phyloP scores from a whole-genome alignment of 2,113 vertebrate genomes.

The Lathamus discolor region DNA sequence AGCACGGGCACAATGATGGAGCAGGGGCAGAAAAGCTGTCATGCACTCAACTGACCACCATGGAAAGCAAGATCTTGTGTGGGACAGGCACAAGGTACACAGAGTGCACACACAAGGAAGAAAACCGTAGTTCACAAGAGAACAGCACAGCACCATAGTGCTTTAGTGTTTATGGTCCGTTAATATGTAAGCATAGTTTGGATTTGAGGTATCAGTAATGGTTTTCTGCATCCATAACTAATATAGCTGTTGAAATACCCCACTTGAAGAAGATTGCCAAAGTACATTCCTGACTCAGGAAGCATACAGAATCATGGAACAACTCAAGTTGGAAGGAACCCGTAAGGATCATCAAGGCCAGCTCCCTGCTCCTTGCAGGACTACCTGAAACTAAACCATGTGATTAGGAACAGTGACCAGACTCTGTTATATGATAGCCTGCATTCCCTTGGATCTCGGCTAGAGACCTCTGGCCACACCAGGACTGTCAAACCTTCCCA shows the following conservation, averaged over 20 bases:
- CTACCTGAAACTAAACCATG: not conserved
- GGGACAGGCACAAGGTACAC: not conserved
- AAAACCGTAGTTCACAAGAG: not conserved
- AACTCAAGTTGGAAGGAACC: not conserved
- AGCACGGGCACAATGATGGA: not conserved
- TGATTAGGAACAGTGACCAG: rapidly evolving
- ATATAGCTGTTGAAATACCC: not conserved
- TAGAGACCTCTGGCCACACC: not conserved
- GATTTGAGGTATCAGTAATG: not conserved
- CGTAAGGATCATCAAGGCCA: not conserved
- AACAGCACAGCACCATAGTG: not conserved
- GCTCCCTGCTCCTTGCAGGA: not conserved
- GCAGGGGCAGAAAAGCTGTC: not conserved
- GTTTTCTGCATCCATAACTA: not conserved
- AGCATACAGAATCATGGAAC: not conserved
- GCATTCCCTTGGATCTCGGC: not conserved
- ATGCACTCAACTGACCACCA: not conserved
- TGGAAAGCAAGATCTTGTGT: rapidly evolving
- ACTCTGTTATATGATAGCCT: not conserved
- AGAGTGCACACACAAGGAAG: not conserved
- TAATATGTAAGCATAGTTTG: not conserved
- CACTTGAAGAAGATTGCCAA: not conserved
- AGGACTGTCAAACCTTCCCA: not conserved
- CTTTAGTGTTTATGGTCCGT: rapidly evolving
- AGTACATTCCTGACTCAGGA: not conserved